Percentiles rank a stretch among this genome's conserved stretches.
Conservation (phyloP, 2,888 invertebrate species). For the Agrotis segetum region DNA sequence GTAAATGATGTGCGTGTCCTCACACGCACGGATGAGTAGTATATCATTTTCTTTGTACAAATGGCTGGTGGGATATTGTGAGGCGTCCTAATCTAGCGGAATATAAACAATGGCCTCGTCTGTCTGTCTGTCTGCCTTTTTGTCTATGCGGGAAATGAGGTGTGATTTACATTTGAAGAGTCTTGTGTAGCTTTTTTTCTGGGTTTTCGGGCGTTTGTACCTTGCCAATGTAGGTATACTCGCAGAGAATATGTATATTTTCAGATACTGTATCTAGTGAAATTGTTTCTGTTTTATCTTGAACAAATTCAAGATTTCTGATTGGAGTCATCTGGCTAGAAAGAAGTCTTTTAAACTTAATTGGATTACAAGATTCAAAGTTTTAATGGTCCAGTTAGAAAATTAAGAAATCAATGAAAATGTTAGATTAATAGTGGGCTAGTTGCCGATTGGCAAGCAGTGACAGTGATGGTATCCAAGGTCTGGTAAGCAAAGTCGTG, state of each 20-base stretch:
- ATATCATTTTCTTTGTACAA: slow-evolving; percentile 89
- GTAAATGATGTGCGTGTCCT: slow-evolving; percentile 76
- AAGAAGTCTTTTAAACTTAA: too few relatives aligned
- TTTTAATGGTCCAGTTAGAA: neutral
- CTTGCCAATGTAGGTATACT: neutral
- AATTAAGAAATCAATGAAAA: too few relatives aligned
- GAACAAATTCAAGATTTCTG: too few relatives aligned
- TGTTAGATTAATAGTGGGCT: too few relatives aligned
- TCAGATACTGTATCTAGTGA: too few relatives aligned
- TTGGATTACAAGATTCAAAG: neutral
- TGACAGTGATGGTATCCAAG: too few relatives aligned
- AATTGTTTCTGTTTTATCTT: too few relatives aligned
- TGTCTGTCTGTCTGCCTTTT: slow-evolving; percentile 67
- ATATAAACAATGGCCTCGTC: slow-evolving; percentile 81
- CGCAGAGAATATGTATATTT: too few relatives aligned
- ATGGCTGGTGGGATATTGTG: slow-evolving; percentile 82
- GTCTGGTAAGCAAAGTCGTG: too few relatives aligned
- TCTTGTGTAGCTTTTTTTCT: slow-evolving; percentile 11
- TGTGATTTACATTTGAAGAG: slow-evolving; percentile 41
- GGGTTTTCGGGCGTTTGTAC: neutral
- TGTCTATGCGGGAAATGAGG: slow-evolving; percentile 66
- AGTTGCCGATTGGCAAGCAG: too few relatives aligned
- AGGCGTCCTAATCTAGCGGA: slow-evolving; percentile 86
- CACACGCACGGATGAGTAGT: slow-evolving; percentile 87
- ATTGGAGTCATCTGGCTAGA: too few relatives aligned